These are phyloP conservation scores for Notarius lentiginosus DNA, from an alignment of 2,113 vertebrate species.

Conservation along the genomic window DNA sequence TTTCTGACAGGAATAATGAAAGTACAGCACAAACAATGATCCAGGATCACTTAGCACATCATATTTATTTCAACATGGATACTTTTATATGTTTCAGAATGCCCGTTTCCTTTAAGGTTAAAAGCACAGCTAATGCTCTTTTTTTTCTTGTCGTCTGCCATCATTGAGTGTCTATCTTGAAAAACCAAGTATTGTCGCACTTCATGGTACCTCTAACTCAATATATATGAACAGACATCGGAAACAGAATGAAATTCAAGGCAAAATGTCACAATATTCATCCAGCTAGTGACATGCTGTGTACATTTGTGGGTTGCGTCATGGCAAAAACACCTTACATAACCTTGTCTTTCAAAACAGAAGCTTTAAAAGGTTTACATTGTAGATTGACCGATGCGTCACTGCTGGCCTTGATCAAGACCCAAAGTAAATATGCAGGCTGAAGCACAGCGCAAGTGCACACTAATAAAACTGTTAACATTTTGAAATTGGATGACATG, in stretches of 20 bases:
- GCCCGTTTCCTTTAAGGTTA: background rate
- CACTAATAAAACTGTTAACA: too few relatives aligned
- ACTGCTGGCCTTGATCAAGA: constrained; percentile 15
- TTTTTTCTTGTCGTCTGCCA: background rate
- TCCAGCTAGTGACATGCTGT: background rate
- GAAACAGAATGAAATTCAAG: background rate
- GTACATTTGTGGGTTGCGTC: background rate
- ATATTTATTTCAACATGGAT: background rate
- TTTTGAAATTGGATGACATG: background rate
- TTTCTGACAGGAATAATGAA: background rate
- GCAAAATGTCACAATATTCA: background rate
- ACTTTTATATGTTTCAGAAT: background rate
- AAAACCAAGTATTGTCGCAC: too few relatives aligned
- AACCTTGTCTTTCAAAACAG: background rate
- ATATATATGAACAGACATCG: background rate
- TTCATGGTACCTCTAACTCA: background rate
- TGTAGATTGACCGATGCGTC: background rate
- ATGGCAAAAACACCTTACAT: background rate
- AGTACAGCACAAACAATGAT: background rate
- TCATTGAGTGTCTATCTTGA: background rate
- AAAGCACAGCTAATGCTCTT: background rate
- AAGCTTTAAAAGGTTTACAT: background rate
- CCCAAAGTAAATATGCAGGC: constrained; percentile 8
- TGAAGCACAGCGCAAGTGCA: background rate
- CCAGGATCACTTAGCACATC: background rate